Base-by-base conservation (phyloP, 2,888 invertebrate genomes). In the Cantharis rufa region DNA sequence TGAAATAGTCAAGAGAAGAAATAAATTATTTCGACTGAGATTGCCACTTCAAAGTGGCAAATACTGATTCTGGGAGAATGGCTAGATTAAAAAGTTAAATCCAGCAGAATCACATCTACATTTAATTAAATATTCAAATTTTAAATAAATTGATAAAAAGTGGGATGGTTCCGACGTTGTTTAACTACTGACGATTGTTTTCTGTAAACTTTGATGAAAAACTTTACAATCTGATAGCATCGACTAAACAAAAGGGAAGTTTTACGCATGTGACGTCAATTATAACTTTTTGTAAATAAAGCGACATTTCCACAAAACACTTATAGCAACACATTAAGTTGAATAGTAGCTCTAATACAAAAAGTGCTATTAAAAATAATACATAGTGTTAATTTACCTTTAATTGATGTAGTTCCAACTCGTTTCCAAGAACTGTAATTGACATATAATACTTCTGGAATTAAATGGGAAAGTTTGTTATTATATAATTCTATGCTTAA, bases 381-480 rank as follows among this genome's bases (percentile, higher is more conserved):
- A 68, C 61, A 61, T 61, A 28, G 69, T 28, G 64, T 16, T 61
- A 15, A 69, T 89, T 89, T 88, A 94, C 95, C 94, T 89, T 94
- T 93, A 75, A 96, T 92, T 86, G 96, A 91, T 85, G 95, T 94
- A 5, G 96, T 96, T 13, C 96, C 96, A 81, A 95, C 94, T 81
- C 94, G 93, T 88, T 96, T 96, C 96, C 96, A 96, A 83, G 93
- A 93, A 21, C 95, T 94, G 82, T 94, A 92, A 87, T 96, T 96
- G 27, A 95, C 94, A 87, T 96, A 96, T 86, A 97, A 94, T 79
- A 95, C 94, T 79, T 95, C 94, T 72, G 96, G 94, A 86, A 94
- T 94, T 80, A 97, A 90, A 76, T 93, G 92, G 48, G 93, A 91
- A 85, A 97, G 91, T 88, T 92, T 92, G 89, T 97, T 97, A 86